Conservation (phyloP, 2,888 invertebrate genomes). For the Chrysolina haemoptera region DNA sequence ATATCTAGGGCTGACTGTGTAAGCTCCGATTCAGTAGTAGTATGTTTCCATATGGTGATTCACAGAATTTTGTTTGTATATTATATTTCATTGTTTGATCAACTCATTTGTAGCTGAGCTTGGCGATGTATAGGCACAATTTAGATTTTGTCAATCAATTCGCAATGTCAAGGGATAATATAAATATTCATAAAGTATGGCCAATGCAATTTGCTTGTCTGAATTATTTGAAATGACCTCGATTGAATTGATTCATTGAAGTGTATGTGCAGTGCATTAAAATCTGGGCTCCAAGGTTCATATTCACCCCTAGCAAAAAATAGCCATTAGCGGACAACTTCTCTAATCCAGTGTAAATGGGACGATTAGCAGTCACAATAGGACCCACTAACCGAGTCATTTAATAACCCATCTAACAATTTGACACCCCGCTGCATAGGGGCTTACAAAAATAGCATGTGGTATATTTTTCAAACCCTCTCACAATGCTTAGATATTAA, state of each 20-base stretch:
- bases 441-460: constrained; percentile 44
- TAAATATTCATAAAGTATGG: no score
- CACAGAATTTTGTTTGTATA: no score
- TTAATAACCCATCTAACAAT: constrained; percentile 50
- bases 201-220: neutral
- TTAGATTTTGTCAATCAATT: no score
- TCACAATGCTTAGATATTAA: constrained; percentile 44
- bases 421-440: constrained; percentile 49
- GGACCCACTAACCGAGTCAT: constrained; percentile 44
- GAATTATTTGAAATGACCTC: neutral
- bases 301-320: constrained; percentile 8
- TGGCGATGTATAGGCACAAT: no score
- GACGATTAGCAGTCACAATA: constrained; percentile 48
- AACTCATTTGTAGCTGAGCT: no score
- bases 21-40: no score
- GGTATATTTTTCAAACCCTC: constrained; percentile 44
- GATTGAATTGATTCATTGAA: neutral
- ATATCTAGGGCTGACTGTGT: no score
- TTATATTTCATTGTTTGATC: no score
- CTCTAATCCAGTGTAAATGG: constrained; percentile 50
- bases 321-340: constrained; percentile 15
- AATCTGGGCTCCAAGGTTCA: neutral
- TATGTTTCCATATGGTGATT: no score
- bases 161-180: no score
- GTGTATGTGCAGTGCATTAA: neutral